These are phyloP conservation scores for Dasyprocta punctata DNA, from an alignment of 2,113 vertebrate species.

Conservation along the genomic window DNA sequence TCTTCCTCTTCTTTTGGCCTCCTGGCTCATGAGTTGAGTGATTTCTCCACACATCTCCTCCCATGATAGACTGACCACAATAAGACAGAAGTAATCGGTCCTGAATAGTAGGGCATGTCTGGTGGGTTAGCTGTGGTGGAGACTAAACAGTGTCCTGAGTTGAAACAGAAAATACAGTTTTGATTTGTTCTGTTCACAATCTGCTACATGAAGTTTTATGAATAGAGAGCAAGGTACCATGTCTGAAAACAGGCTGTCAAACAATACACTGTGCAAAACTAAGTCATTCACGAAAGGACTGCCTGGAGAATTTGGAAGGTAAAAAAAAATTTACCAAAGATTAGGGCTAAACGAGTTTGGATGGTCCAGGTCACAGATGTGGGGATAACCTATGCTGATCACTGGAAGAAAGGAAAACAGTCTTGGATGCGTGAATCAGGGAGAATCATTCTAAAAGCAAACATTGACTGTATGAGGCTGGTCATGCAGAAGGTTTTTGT, in stretches of 20 bases:
- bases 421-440: background rate
- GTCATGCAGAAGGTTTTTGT: background rate
- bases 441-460: background rate
- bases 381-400: background rate
- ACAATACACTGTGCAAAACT: background rate
- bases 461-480: background rate
- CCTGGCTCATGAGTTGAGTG: background rate
- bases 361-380: background rate
- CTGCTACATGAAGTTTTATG: background rate
- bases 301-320: background rate
- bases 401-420: background rate
- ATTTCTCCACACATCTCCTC: background rate
- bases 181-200: background rate
- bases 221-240: background rate
- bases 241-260: background rate
- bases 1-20: background rate
- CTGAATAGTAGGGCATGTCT: background rate
- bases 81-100: background rate
- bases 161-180: background rate
- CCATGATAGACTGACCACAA: background rate
- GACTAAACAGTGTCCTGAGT: background rate
- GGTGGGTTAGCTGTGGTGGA: background rate
- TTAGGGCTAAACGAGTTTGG: background rate
- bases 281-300: background rate
- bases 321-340: background rate